Percentiles rank a stretch among this genome's conserved stretches.
Evolutionary conservation across 1,140 invertebrate genomes (phyloP).

Genomic region (Drosophila burlai): DNA sequence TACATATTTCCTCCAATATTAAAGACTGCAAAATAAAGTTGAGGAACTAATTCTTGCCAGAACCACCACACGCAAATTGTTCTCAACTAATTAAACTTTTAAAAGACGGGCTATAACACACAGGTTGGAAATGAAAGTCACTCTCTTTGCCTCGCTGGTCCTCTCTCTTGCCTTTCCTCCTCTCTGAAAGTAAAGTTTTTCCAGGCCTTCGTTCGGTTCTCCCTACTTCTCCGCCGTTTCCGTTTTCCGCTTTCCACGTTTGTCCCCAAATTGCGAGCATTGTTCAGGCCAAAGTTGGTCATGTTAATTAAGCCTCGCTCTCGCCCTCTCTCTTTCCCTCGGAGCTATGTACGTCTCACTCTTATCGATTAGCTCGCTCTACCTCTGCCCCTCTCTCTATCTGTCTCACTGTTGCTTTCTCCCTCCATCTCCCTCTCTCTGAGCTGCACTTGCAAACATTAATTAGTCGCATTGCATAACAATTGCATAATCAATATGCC

Average conservation of each 20-base stretch:
- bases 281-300: slow-evolving; percentile 63
- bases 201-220: slow-evolving; percentile 18
- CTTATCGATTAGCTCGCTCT: slow-evolving; percentile 65
- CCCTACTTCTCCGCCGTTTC: slow-evolving; percentile 10
- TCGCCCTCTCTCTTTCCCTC: slow-evolving; percentile 2
- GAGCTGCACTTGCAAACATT: slow-evolving; percentile 45
- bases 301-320: slow-evolving; percentile 63
- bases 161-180: background rate
- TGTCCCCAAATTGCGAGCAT: slow-evolving; percentile 57
- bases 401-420: background rate
- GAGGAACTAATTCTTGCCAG: background rate
- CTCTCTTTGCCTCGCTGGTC: background rate
- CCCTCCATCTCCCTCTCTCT: background rate
- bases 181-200: slow-evolving; percentile 26
- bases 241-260: slow-evolving; percentile 13
- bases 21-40: background rate
- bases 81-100: slow-evolving; percentile 9
- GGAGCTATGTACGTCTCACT: background rate
- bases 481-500: slow-evolving; percentile 79
- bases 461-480: slow-evolving; percentile 80
- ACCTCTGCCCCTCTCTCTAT: background rate
- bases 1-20: background rate
- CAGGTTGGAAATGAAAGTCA: slow-evolving; percentile 1
- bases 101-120: background rate
- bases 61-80: background rate